These are phyloP conservation scores for Phaethornis superciliosus DNA, from an alignment of 2,113 vertebrate species.

Conservation along the genomic window DNA sequence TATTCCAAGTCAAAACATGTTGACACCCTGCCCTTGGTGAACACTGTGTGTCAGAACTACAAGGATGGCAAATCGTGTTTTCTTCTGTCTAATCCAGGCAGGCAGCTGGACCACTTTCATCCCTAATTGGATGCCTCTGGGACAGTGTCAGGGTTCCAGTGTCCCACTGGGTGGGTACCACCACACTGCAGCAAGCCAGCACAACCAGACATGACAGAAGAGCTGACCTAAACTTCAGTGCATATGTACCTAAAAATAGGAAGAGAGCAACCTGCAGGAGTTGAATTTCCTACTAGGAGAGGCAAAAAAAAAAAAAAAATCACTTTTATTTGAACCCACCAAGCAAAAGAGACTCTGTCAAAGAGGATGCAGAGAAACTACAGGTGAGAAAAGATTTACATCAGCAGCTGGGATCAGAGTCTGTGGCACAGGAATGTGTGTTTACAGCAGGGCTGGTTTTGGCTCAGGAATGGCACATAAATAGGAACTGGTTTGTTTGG, in stretches of 20 bases:
- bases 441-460: neutral
- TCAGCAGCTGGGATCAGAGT: neutral
- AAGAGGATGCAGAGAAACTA: neutral
- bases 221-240: neutral
- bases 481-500: neutral
- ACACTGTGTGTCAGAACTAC: constrained; percentile 1
- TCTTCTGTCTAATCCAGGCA: constrained; percentile 43
- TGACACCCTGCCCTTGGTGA: constrained; percentile 39
- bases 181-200: neutral
- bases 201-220: neutral
- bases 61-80: constrained; percentile 46
- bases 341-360: neutral
- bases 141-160: neutral
- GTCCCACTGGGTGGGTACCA: neutral
- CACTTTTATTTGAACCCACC: neutral
- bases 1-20: constrained; percentile 27
- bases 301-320: neutral
- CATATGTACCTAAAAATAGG: neutral
- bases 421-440: neutral
- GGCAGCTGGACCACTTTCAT: constrained; percentile 34
- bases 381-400: neutral
- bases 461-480: neutral
- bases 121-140: neutral
- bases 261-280: neutral
- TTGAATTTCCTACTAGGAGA: neutral